Evolutionary conservation across 37 sponge, comb jelly and placozoan species (phyloP), one percentile per base, ranked within the genome.

Genomic region (Beroe ovata): DNA sequence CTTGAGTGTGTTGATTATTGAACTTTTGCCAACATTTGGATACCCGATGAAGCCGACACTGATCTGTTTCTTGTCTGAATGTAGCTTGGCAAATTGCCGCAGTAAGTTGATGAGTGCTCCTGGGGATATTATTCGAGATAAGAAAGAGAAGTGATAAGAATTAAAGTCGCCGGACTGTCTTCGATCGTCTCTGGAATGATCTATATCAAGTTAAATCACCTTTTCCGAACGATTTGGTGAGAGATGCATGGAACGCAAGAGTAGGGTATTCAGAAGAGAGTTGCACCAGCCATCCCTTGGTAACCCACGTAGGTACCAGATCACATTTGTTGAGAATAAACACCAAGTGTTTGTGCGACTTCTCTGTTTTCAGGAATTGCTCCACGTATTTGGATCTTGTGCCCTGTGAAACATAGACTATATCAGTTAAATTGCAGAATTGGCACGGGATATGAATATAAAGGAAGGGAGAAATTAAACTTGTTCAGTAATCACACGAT

Each of bases 11-110:
- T 99, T 99, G 33, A 99, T 99, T 37, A 99, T 90, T 14, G 99
- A 95, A 60, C 99, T 99, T 91, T 99, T 99, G 37, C 99, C 99
- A 0, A 94, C 94, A 60, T 99, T 99, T 20, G 96, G 99, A 64
- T 99, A 99, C 16, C 99, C 99, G 90, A 99, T 95, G 64, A 99
- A 99, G 3, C 99, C 99, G 84, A 99, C 95, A 92, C 99, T 99
- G 33, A 96, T 95, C 69, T 96, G 97, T 64, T 95, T 95, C 92
- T 95, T 96, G 77, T 96, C 97, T 34, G 92, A 92, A 77, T 96
- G 97, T 14, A 96, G 92, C 90, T 94, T 94, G 4, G 94, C 94
- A 92, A 99, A 99, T 89, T 99, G 99, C 66, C 99, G 71, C 71
- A 99, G 91, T 0, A 99, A 72, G 34, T 96, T 92, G 60, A 99